phyloP scores from a whole-genome alignment of 1,140 invertebrate species.

The Aporrectodea caliginosa region DNA sequence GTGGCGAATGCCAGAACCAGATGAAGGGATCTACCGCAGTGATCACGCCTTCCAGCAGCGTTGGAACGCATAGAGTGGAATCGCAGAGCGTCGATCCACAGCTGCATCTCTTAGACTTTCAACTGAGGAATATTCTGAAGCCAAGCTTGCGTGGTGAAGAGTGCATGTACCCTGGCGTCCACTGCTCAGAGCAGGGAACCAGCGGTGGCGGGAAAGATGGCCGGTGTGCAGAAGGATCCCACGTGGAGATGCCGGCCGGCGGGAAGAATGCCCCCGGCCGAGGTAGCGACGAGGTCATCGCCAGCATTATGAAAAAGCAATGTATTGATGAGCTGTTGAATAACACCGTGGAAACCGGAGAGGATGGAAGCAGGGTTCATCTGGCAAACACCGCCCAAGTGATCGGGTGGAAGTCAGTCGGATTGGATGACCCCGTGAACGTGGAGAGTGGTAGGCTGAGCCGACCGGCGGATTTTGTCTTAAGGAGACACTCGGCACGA shows the following conservation, averaged over 20 bases:
- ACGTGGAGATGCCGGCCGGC: not conserved
- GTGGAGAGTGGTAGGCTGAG: not conserved
- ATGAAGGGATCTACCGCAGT: not conserved
- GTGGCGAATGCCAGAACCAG: not conserved
- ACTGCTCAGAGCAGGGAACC: not conserved
- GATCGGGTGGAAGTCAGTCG: too few species aligned
- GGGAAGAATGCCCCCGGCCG: not conserved
- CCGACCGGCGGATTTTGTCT: not conserved
- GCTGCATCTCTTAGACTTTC: conserved; percentile 39
- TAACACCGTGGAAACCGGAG: not conserved
- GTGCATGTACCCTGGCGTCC: not conserved
- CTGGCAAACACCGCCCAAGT: too few species aligned
- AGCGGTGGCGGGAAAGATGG: not conserved
- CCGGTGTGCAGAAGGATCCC: not conserved
- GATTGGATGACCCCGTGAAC: not conserved
- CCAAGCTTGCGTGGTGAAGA: conserved; percentile 25
- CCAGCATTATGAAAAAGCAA: not conserved
- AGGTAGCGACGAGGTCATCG: not conserved
- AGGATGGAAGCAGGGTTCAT: not conserved
- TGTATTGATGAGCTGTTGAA: conserved; percentile 13
- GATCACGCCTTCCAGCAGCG: not conserved
- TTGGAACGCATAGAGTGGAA: not conserved
- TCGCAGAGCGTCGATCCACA: conserved; percentile 30
- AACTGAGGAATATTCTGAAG: conserved; percentile 41
- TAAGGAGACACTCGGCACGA: not conserved